Conservation (phyloP, 2,113 vertebrate genomes). For the Pterophyllum scalare region DNA sequence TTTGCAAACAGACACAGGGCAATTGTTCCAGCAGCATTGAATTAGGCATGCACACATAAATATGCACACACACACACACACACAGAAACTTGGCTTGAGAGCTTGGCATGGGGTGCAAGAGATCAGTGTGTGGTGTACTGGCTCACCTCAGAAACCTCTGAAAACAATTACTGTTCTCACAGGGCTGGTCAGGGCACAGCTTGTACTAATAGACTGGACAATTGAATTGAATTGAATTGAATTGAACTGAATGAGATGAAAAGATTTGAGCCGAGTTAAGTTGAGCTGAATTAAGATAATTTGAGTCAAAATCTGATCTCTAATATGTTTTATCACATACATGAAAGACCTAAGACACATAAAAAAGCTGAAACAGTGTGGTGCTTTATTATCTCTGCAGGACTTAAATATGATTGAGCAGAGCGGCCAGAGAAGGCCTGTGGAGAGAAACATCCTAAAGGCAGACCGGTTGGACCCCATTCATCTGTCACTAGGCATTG, state of each 20-base stretch:
- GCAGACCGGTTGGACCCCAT: constrained; percentile 39
- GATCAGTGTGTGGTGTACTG: constrained; percentile 73
- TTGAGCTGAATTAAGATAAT: not conserved
- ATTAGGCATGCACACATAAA: constrained; percentile 67
- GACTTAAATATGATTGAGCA: constrained; percentile 58
- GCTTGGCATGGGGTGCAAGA: constrained; percentile 74
- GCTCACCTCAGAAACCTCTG: constrained; percentile 77
- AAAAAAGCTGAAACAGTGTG: constrained; percentile 41
- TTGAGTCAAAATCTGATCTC: constrained; percentile 30
- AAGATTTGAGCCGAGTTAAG: constrained; percentile 2
- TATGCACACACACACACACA: constrained; percentile 51
- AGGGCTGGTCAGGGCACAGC: constrained; percentile 70
- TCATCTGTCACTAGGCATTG: constrained; percentile 56
- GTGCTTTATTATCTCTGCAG: constrained; percentile 58
- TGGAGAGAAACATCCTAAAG: constrained; percentile 41
- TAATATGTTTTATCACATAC: constrained; percentile 33
- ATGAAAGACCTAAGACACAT: constrained; percentile 27
- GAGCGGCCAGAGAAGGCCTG: constrained; percentile 46
- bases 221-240: constrained; percentile 1
- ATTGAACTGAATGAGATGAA: constrained; percentile 4
- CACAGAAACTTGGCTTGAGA: constrained; percentile 73
- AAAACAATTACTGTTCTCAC: constrained; percentile 80
- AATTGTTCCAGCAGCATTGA: constrained; percentile 72
- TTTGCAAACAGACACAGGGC: constrained; percentile 70
- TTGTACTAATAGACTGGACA: constrained; percentile 68